A percentile compares a stretch with the other conserved stretches of the same genome.
Evolutionary conservation across 2,797 vertebrate species (phyloP).

Genomic region (Rhadinocentrus ornatus): DNA sequence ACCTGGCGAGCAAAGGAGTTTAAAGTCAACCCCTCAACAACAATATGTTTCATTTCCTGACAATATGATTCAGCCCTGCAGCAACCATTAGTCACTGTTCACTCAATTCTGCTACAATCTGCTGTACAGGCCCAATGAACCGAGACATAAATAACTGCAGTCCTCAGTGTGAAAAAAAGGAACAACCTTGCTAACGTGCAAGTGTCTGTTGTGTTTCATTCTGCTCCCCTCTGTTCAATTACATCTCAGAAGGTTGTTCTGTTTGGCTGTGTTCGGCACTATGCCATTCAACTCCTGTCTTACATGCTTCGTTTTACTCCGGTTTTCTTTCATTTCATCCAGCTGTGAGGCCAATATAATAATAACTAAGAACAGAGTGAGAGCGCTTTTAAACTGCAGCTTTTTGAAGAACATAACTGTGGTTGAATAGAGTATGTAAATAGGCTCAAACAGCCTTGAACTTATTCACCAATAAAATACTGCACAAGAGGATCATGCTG

Average conservation of each 20-base stretch:
- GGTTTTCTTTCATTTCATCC: conserved; percentile 30
- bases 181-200: conserved; percentile 33
- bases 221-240: conserved; percentile 39
- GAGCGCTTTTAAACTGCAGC: conserved; percentile 40
- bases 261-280: conserved; percentile 21
- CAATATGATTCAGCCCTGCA: conserved; percentile 71
- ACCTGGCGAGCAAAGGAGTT: conserved; percentile 45
- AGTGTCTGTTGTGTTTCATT: conserved; percentile 49
- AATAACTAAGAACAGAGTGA: conserved; percentile 27
- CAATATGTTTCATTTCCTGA: conserved; percentile 69
- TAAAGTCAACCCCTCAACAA: conserved; percentile 66
- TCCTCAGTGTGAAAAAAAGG: conserved; percentile 20
- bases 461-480: conserved; percentile 43
- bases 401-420: conserved; percentile 26
- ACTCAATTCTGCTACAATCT: conserved; percentile 56
- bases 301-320: conserved; percentile 26
- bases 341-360: conserved; percentile 15
- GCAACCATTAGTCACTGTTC: conserved; percentile 75
- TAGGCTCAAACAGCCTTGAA: conserved; percentile 46
- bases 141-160: conserved; percentile 68
- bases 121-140: conserved; percentile 56
- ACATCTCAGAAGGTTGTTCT: conserved; percentile 27
- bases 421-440: conserved; percentile 31
- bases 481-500: conserved; percentile 10
- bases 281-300: conserved; percentile 22